Evolutionary conservation across 1,140 invertebrate genomes (phyloP).

Genomic region (Acromyrmex echinatior): DNA sequence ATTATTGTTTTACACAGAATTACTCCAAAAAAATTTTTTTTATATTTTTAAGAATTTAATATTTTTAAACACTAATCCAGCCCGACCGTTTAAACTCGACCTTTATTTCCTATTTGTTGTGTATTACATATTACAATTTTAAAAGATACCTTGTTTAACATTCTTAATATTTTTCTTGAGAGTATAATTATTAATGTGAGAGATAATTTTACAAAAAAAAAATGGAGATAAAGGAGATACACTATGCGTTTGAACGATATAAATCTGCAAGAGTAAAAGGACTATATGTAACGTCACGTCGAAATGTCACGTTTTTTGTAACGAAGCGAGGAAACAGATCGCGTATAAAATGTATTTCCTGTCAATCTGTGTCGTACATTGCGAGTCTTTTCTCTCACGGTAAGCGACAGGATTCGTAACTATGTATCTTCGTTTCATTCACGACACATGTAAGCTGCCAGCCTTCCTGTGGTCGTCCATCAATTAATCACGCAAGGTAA

Average conservation of each 20-base stretch:
- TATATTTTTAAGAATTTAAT: too few relatives aligned
- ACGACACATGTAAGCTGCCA: slow-evolving; percentile 26
- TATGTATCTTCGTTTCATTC: background rate
- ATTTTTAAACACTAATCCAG: too few relatives aligned
- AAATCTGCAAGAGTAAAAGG: slow-evolving; percentile 38
- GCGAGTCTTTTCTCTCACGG: background rate
- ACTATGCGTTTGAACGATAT: slow-evolving; percentile 22
- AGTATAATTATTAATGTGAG: background rate
- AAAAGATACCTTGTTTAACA: too few relatives aligned
- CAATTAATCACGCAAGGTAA: slow-evolving; percentile 69
- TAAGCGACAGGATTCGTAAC: background rate
- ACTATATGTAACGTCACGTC: slow-evolving; percentile 37
- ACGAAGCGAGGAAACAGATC: slow-evolving; percentile 13
- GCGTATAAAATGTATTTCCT: slow-evolving; percentile 42
- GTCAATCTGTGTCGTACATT: slow-evolving; percentile 9
- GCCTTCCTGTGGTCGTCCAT: slow-evolving; percentile 32
- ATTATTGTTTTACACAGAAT: too few relatives aligned
- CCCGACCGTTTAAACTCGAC: too few relatives aligned
- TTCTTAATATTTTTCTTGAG: too few relatives aligned
- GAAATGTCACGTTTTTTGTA: slow-evolving; percentile 44
- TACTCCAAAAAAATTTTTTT: too few relatives aligned
- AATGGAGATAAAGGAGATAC: slow-evolving; percentile 6
- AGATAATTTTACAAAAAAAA: slow-evolving; percentile 15
- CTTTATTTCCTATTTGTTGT: too few relatives aligned
- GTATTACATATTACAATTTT: too few relatives aligned